These are phyloP conservation scores for Rutilus rutilus DNA, from an alignment of 2,113 vertebrate genomes.

Conservation along the genomic window DNA sequence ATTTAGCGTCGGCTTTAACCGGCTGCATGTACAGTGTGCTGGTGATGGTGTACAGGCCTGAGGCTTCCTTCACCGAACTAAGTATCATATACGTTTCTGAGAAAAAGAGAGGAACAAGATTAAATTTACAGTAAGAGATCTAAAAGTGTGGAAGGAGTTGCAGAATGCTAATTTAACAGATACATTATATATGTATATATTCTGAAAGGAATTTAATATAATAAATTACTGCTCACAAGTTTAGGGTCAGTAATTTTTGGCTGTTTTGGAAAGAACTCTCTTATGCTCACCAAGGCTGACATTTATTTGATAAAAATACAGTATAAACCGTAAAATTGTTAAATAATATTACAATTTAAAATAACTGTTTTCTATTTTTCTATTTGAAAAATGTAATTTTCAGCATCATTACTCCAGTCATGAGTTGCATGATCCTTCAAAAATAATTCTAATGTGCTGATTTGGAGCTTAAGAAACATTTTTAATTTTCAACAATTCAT, in stretches of 20 bases:
- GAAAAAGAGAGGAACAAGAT: background rate
- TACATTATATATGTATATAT: background rate
- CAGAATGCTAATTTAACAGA: background rate
- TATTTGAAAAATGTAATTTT: background rate
- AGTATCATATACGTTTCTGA: constrained; percentile 75
- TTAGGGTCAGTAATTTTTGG: too few relatives aligned
- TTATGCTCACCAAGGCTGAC: too few relatives aligned
- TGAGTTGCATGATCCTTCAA: background rate
- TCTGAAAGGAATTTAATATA: background rate
- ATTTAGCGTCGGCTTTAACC: constrained; percentile 76
- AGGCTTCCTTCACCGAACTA: constrained; percentile 80
- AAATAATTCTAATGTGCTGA: background rate
- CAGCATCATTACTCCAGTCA: background rate
- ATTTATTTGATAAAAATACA: background rate
- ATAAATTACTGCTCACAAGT: background rate
- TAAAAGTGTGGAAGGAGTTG: background rate
- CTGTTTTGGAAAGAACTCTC: too few relatives aligned
- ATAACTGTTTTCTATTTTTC: background rate
- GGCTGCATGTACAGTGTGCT: constrained; percentile 80
- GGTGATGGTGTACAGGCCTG: constrained; percentile 77
- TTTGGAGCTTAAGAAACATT: background rate
- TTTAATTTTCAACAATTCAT: too few relatives aligned
- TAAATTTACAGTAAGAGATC: background rate
- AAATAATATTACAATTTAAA: background rate
- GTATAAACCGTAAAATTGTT: background rate